Evolutionary conservation across 2,113 vertebrate genomes (phyloP), one percentile per base, ranked within the genome.

Genomic region (Microcebus lehilahytsara): DNA sequence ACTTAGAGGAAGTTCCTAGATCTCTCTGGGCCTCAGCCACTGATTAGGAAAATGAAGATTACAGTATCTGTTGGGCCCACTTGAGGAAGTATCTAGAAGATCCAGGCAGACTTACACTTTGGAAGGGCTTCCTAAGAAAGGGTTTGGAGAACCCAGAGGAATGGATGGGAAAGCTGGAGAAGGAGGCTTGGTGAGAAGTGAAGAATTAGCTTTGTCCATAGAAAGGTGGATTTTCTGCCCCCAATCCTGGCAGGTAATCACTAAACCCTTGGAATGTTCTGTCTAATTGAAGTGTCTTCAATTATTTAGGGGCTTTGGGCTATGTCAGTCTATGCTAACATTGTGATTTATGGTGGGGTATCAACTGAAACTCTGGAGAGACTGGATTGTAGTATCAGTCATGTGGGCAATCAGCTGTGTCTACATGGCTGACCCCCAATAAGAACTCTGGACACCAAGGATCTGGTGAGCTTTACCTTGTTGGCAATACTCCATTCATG

Each of bases 381-480:
- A 53, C 40, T 42, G 27, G 13, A 69, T 25, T 2, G 0, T 8
- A 62, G 86, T 78, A 23, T 62, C 49, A 42, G 80, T 25, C 13
- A 25, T 4, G 14, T 27, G 58, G 49, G 14, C 9, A 1, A 2
- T 46, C 75, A 37, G 22, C 53, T 37, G 6, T 25, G 34, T 81
- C 85, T 16, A 4, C 34, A 7, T 6, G 67, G 9, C 58, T 6
- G 5, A 9, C 5, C 30, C 60, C 51, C 10, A 1, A 46, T 62
- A 7, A 37, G 80, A 32, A 34, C 19, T 51, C 69, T 34, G 25
- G 17, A 53, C 9, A 6, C 46, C 42, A 10, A 83, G 67, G 9
- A 22, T 11, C 3, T 13, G 7, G n/a, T 4, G 4, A 34, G 14
- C 5, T 9, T n/a, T 51, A 19, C 17, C 20, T 17, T 3, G 53